Conservation (phyloP, 1,140 invertebrate genomes). For the Drosophila albomicans region DNA sequence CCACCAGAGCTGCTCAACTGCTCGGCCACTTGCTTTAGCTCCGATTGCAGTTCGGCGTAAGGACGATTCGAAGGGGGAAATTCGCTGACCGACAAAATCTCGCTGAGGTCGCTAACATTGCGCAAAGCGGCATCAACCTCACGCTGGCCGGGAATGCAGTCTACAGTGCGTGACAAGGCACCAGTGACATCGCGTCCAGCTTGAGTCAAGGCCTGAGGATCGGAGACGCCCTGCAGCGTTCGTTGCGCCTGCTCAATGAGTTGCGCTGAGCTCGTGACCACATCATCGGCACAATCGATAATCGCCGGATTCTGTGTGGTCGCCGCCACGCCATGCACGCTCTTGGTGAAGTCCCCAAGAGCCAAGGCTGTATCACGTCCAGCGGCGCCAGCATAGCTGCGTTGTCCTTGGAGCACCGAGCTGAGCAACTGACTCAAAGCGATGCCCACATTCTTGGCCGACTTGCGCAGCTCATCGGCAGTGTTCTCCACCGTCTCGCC, state of each 20-base stretch:
- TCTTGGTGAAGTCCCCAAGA: slow-evolving; percentile 89
- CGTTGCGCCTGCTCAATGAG: slow-evolving; percentile 92
- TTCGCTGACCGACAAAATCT: slow-evolving; percentile 89
- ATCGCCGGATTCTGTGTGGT: slow-evolving; percentile 84
- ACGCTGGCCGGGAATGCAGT: slow-evolving; percentile 94
- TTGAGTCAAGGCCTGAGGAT: slow-evolving; percentile 87
- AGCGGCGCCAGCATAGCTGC: slow-evolving; percentile 93
- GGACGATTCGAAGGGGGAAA: slow-evolving; percentile 90
- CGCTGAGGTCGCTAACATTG: slow-evolving; percentile 91
- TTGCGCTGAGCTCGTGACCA: slow-evolving; percentile 90
- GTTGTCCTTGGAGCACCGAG: slow-evolving; percentile 93
- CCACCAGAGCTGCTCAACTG: slow-evolving; percentile 93
- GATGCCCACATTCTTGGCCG: slow-evolving; percentile 88
- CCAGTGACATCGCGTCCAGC: slow-evolving; percentile 87
- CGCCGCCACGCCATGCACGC: slow-evolving; percentile 90
- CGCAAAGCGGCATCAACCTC: slow-evolving; percentile 95
- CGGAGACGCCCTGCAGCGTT: slow-evolving; percentile 88
- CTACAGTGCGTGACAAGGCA: slow-evolving; percentile 87
- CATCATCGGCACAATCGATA: slow-evolving; percentile 91
- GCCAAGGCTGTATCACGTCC: slow-evolving; percentile 92
- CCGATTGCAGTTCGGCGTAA: slow-evolving; percentile 93
- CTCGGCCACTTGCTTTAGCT: slow-evolving; percentile 93
- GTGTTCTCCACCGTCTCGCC: slow-evolving; percentile 94
- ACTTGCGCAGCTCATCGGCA: slow-evolving; percentile 89
- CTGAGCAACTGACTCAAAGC: slow-evolving; percentile 93